Evolutionary conservation across 2,888 invertebrate species (phyloP), one percentile per base, ranked within the genome.

Genomic region (Drosophila villosipedis): DNA sequence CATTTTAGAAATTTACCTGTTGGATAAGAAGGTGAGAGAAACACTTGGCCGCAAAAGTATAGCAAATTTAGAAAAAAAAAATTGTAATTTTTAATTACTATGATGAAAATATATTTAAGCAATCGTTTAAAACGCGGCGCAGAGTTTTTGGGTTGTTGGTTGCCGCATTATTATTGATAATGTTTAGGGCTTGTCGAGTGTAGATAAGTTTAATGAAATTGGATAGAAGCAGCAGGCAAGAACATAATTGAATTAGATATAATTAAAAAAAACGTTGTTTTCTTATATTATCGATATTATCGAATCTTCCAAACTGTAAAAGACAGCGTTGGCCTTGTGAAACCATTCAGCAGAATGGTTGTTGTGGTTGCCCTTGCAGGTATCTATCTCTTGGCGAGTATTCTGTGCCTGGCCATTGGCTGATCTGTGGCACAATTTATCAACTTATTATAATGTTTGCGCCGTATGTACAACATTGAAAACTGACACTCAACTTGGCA

Each of bases 391-490:
- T 33, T 33, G 33, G 12, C 78, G 4, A 66, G 16, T 28, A 37
- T 69, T 22, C 57, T 69, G 25, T 53, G 52, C 37, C 19, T 59
- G 53, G 71, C 59, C 12, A n/a, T 71, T n/a, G 47, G 43, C 72
- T 33, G 53, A 31, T 52, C 59, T 31, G 10, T 71, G 25, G 72
- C 28, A 0, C 52, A 9, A 3, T 25, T 81, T 7, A 1, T 72
- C 16, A 72, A 33, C 12, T 33, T 12, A 41, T 53, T 84, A 90
- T 63, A 90, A 84, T 61, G 90, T 84, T 28, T 79, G 83, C 4
- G 43, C 64, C 33, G 41, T 60, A 19, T 90, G 84, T 28, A 66
- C 80, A 5, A 10, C 66, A 7, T 68, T 79, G 0, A 55, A 54
- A 19, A 0, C 22, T 9, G 89, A 80, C 19, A 72, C 68, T 2